Evolutionary conservation across 2,888 invertebrate species (phyloP), one percentile per base, ranked within the genome.

Genomic region (Lacanobia wlatinum): DNA sequence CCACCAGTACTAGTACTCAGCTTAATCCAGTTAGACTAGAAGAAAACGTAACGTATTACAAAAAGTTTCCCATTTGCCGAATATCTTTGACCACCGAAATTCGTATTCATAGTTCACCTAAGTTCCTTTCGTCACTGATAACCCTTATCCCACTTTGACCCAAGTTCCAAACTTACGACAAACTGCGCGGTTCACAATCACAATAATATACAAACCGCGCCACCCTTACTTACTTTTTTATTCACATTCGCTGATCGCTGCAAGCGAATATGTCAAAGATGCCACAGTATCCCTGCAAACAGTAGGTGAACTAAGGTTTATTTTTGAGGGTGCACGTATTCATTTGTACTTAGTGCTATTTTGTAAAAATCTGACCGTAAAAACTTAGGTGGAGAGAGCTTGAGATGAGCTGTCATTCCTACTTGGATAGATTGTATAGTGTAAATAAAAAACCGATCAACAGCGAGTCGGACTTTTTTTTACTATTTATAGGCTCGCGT

Each of bases 141-240:
- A 61, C 76, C 61, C 61, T 53, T 70, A 70, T 53, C n/a, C 63
- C 10, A 67, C 66, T 63, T 60, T 48, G 73, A 60, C 46, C 73
- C 40, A 66, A 83, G 59, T 83, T 62, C 38, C 48, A 28, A 79
- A 79, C 66, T 70, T 58, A 38, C 66, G 63, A 70, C 69, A 80
- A 83, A 66, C 65, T 65, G 65, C n/a, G n/a, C 18, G 23, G 59
- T 70, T 50, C 53, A 67, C 70, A 78, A 83, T 70, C 70, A 80
- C 62, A 84, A 84, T 67, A 80, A 61, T 75, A 78, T 21, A 74
- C 70, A 65, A 80, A 75, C 75, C 61, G 23, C 38, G 53, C 58
- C 46, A 56, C 69, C 63, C 79, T 50, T 50, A 70, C 77, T 56
- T 66, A 77, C 38, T 82, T 65, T 69, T 83, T 79, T 69, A 73